These are phyloP conservation scores for Rhyacichthys aspro DNA, from an alignment of 2,797 vertebrate species.

Conservation along the genomic window DNA sequence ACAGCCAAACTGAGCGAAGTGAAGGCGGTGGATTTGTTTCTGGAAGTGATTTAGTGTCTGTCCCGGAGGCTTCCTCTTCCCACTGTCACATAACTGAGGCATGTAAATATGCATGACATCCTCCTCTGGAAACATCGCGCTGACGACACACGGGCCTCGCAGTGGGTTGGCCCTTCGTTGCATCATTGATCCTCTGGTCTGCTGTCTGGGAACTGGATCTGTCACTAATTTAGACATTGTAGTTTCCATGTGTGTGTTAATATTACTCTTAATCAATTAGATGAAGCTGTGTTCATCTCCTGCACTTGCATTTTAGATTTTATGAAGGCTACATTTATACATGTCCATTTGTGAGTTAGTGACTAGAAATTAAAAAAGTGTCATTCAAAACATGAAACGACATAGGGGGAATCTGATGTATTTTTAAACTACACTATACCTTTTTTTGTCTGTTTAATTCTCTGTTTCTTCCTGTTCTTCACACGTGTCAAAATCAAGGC, in stretches of 20 bases:
- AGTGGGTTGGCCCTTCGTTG: conserved; percentile 3
- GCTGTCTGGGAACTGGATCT: background rate
- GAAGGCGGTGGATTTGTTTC: conserved; percentile 24
- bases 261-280: background rate
- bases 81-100: background rate
- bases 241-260: background rate
- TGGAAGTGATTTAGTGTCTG: conserved; percentile 22
- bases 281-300: too few species aligned
- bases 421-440: too few species aligned
- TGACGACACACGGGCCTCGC: background rate
- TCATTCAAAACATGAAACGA: too few species aligned
- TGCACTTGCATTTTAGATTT: too few species aligned
- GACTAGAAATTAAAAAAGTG: too few species aligned
- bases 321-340: too few species aligned
- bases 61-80: background rate
- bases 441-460: too few species aligned
- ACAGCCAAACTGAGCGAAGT: conserved; percentile 31
- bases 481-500: too few species aligned
- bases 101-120: conserved; percentile 5
- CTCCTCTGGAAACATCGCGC: background rate
- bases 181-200: conserved; percentile 1
- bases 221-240: background rate
- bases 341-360: too few species aligned
- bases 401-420: too few species aligned
- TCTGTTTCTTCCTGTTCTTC: too few species aligned